phyloP scores from a whole-genome alignment of 1,140 invertebrate genomes.

The Holotrichia oblita region DNA sequence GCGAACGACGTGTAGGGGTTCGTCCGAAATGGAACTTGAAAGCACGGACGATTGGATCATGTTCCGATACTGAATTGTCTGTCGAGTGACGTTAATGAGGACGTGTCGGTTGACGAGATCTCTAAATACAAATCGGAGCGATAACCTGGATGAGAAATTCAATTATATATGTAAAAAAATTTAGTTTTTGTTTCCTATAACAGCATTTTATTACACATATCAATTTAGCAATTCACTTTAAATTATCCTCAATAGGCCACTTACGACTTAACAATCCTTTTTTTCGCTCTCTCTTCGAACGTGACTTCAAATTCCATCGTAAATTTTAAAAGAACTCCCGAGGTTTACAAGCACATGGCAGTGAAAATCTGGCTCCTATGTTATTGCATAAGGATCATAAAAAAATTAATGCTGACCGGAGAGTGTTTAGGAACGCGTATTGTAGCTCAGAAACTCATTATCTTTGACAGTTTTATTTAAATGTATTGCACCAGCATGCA shows the following conservation, averaged over 20 bases:
- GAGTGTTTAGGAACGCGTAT: background rate
- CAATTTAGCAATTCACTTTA: background rate
- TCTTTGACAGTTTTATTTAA: conserved; percentile 17
- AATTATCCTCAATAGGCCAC: background rate
- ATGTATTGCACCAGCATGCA: background rate
- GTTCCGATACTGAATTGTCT: no score
- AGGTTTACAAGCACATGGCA: no score
- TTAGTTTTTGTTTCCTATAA: no score
- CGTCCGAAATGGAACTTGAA: no score
- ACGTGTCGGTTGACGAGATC: no score
- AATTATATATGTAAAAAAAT: no score
- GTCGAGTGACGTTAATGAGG: no score
- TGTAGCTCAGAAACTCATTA: background rate
- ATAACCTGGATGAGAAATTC: no score
- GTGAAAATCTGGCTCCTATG: background rate
- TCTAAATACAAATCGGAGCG: no score
- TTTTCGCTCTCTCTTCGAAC: background rate
- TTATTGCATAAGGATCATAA: background rate
- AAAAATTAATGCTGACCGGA: background rate
- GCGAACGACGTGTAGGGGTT: no score
- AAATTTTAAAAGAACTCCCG: no score
- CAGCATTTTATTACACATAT: background rate
- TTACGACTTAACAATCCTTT: background rate
- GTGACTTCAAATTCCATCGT: background rate
- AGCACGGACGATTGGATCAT: no score